Percentiles rank a stretch among this genome's conserved stretches.
phyloP scores from a whole-genome alignment of 2,113 vertebrate species.

The Melanostigma gelatinosum region DNA sequence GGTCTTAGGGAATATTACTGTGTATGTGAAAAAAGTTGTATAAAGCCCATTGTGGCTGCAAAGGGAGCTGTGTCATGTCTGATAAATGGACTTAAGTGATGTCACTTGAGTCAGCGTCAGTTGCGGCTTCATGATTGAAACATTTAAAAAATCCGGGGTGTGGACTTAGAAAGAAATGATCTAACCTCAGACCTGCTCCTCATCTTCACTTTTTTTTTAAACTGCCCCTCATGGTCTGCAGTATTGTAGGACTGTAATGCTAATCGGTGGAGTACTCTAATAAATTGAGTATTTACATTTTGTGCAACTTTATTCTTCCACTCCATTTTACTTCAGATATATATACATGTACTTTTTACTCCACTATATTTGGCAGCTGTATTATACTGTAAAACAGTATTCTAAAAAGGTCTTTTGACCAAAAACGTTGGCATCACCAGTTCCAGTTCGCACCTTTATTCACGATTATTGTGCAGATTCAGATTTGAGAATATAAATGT shows the following conservation, averaged over 20 bases:
- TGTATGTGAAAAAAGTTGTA: not conserved
- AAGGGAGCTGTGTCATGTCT: not conserved
- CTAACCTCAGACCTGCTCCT: too few species aligned
- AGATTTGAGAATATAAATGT: not conserved
- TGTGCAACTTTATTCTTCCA: not conserved
- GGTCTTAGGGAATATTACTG: not conserved
- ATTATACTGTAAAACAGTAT: not conserved
- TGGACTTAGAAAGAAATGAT: too few species aligned
- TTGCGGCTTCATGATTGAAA: not conserved
- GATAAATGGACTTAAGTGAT: not conserved
- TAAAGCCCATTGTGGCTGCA: not conserved
- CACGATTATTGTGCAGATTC: not conserved
- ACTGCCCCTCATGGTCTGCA: not conserved
- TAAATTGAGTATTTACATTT: too few species aligned
- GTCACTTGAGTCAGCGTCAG: not conserved
- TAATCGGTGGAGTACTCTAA: too few species aligned
- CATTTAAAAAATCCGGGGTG: not conserved
- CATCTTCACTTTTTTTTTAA: too few species aligned
- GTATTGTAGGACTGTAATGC: not conserved
- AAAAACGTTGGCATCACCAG: not conserved
- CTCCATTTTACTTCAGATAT: too few species aligned
- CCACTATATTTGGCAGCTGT: not conserved
- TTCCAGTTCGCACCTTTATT: not conserved
- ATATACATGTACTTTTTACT: not conserved
- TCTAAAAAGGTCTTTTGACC: not conserved